Evolutionary conservation across 2,888 invertebrate species (phyloP), one percentile per base, ranked within the genome.

Genomic region (Coremacera marginata): DNA sequence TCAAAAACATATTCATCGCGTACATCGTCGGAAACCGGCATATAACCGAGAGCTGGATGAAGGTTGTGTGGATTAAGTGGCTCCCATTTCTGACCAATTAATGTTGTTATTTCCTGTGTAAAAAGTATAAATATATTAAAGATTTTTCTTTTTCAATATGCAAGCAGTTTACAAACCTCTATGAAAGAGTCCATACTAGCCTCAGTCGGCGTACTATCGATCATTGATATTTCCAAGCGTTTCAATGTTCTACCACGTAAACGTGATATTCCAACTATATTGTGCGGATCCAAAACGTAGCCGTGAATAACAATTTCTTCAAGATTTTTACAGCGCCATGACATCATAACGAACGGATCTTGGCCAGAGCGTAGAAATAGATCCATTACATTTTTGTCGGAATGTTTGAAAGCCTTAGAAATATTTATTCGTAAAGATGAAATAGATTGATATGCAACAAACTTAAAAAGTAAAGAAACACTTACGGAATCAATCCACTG

Each of bases 331-430:
- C 92, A 92, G 75, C 90, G 90, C 92, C 92, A 93, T 16, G 92
- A 91, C 85, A 92, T 86, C 91, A 92, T 92, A 27, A 92, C 91
- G 81, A 93, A 90, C 0, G 92, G 92, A 85, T 92, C 89, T 81
- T 88, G 89, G 67, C 85, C 85, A 60, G 84, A 83, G 68, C 83
- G 84, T 75, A 85, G 80, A 79, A 84, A 85, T 73, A 86, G 82
- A 81, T 86, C 86, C 84, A 86, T 85, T 25, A 86, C 82, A 83
- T 86, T 86, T 78, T 86, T 84, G 75, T 85, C 85, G 82, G 85
- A 84, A 82, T 87, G 86, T 81, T 87, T 87, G 75, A 84, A 86
- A 49, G 86, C 85, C 85, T 86, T 57, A 65, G 77, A 60, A 44
- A 7, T n/a, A n/a, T 3, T 11, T 85, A 86, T 78, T 86, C 85